Percentiles rank a stretch among this genome's conserved stretches.
phyloP scores from a whole-genome alignment of 2,113 vertebrate genomes.

The Ardeotis arabs region DNA sequence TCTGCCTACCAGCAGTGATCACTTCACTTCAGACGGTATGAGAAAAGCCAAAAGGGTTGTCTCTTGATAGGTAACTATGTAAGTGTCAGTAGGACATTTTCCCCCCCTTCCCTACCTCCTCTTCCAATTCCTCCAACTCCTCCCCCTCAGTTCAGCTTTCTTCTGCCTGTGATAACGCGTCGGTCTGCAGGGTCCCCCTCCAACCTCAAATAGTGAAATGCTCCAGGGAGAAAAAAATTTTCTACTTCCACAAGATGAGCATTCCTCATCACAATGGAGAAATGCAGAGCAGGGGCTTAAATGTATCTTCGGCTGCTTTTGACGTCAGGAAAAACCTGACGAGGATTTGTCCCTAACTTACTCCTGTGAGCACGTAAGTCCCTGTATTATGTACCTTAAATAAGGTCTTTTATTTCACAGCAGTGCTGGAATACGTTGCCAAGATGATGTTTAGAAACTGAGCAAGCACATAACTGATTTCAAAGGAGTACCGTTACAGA shows the following conservation, averaged over 20 bases:
- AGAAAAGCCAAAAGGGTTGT: neutral
- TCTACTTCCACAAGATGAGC: neutral
- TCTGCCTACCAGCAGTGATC: neutral
- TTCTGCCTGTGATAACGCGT: neutral
- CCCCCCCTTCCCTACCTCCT: neutral
- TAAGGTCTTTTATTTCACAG: neutral
- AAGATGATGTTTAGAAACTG: neutral
- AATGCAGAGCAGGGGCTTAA: neutral
- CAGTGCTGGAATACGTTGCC: neutral
- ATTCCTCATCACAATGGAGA: neutral
- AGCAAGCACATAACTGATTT: neutral
- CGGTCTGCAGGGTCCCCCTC: neutral
- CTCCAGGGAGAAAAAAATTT: neutral
- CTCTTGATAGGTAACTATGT: neutral
- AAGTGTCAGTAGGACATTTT: neutral
- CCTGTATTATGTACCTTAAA: rapidly evolving
- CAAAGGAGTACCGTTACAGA: neutral
- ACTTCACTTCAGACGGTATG: neutral
- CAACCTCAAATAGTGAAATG: neutral
- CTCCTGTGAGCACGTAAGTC: neutral
- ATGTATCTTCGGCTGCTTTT: neutral
- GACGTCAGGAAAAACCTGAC: neutral
- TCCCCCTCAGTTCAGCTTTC: neutral
- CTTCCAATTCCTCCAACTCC: neutral
- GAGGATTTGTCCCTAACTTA: neutral